Evolutionary conservation across 1,140 invertebrate genomes (phyloP).

Genomic region (Phenacoccus solenopsis): DNA sequence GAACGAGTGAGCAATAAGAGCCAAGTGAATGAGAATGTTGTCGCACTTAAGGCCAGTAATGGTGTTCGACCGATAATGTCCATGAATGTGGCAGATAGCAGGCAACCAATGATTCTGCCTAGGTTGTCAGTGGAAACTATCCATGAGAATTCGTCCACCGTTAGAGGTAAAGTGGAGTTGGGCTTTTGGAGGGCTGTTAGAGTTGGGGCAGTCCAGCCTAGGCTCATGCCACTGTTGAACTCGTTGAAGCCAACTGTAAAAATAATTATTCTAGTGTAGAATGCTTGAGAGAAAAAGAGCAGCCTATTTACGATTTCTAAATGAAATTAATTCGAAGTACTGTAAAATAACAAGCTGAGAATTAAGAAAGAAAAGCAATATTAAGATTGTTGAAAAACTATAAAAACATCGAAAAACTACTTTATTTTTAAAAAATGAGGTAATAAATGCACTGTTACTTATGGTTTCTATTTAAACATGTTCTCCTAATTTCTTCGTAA

Average conservation of each 20-base stretch:
- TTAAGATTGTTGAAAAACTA: too few relatives aligned
- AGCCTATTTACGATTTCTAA: too few relatives aligned
- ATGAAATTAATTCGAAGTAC: too few relatives aligned
- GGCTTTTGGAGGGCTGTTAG: neutral
- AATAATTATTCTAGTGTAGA: too few relatives aligned
- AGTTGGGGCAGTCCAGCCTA: neutral
- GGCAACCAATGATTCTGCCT: neutral
- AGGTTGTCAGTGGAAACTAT: neutral
- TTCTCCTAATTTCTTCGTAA: too few relatives aligned
- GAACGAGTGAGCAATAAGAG: neutral
- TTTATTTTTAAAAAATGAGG: too few relatives aligned
- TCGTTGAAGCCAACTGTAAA: conserved; percentile 2
- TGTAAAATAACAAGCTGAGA: too few relatives aligned
- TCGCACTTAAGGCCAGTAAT: neutral
- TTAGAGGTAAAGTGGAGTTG: neutral
- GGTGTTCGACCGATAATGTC: neutral
- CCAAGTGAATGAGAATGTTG: neutral
- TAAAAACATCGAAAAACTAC: too few relatives aligned
- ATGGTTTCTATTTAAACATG: too few relatives aligned
- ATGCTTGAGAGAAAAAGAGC: too few relatives aligned
- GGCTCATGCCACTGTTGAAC: neutral
- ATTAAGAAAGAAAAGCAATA: too few relatives aligned
- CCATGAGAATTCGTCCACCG: neutral
- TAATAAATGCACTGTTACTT: too few relatives aligned
- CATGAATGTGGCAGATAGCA: neutral